Percentiles rank a stretch among this genome's conserved stretches.
These are phyloP conservation scores for Calonectris borealis DNA, from an alignment of 2,113 vertebrate species.

Conservation along the genomic window DNA sequence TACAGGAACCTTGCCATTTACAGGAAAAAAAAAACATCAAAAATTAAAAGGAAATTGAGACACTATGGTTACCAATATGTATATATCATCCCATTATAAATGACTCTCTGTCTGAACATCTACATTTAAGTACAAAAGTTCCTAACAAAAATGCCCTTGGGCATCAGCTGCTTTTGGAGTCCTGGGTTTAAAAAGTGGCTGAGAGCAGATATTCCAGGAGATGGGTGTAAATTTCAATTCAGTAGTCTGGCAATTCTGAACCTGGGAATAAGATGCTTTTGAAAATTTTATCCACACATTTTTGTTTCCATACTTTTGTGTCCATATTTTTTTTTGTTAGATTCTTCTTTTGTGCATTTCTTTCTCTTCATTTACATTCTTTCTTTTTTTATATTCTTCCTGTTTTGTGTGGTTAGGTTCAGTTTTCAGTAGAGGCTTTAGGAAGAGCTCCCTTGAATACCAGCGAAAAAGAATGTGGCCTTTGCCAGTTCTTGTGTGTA, in stretches of 20 bases:
- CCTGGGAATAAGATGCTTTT: background rate
- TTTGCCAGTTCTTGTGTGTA: background rate
- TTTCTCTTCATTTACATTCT: background rate
- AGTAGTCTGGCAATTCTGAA: background rate
- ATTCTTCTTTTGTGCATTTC: background rate
- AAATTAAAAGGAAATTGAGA: background rate
- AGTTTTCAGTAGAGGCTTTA: background rate
- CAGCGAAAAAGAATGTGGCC: background rate
- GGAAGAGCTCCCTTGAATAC: background rate
- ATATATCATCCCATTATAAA: background rate
- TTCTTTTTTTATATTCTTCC: background rate
- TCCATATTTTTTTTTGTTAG: background rate
- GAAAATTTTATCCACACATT: background rate
- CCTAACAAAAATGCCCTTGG: background rate
- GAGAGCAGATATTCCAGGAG: background rate
- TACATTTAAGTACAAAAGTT: background rate
- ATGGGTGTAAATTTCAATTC: background rate
- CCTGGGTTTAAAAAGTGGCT: background rate
- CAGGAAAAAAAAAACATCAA: background rate
- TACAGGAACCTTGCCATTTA: background rate
- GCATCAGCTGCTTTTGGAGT: background rate
- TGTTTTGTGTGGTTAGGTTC: background rate
- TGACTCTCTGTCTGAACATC: background rate
- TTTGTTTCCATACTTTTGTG: background rate
- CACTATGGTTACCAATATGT: background rate